These are phyloP conservation scores for Daktulosphaira vitifoliae DNA, from an alignment of 1,140 invertebrate genomes.

Conservation along the genomic window DNA sequence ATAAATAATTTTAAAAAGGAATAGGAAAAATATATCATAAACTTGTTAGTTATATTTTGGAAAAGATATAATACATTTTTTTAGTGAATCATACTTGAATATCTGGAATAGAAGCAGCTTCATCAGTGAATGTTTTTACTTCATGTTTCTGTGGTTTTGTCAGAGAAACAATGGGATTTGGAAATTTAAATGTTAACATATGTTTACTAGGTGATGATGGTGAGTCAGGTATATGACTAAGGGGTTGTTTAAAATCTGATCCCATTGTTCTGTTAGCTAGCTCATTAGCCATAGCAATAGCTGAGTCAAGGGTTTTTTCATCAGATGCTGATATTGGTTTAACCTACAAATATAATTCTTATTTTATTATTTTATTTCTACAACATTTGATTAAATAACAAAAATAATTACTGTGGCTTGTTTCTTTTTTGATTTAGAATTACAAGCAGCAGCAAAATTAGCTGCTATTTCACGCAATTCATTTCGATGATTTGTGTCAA, in stretches of 20 bases:
- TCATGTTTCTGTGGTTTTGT: constrained; percentile 55
- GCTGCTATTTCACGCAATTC: constrained; percentile 62
- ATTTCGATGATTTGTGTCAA: constrained; percentile 56
- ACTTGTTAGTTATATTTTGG: no score
- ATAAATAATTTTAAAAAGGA: no score
- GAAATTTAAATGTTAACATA: constrained; percentile 83
- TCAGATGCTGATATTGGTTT: constrained; percentile 92
- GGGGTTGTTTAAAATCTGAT: constrained; percentile 42
- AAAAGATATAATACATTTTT: no score
- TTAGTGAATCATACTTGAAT: constrained; percentile 60
- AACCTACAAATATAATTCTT: constrained; percentile 48
- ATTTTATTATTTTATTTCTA: not conserved
- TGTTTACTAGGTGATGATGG: constrained; percentile 69
- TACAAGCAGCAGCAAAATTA: constrained; percentile 38
- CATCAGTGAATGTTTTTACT: constrained; percentile 77
- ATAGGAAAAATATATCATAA: constrained; percentile 3
- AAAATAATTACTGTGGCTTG: constrained; percentile 55
- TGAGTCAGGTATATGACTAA: constrained; percentile 51
- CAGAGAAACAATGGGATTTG: constrained; percentile 42
- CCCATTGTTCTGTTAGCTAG: constrained; percentile 75
- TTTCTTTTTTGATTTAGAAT: constrained; percentile 56
- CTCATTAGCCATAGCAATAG: constrained; percentile 89
- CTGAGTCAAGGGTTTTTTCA: constrained; percentile 83
- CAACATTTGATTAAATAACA: not conserved
- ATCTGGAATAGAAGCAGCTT: constrained; percentile 80